Evolutionary conservation across 2,113 vertebrate genomes (phyloP).

Genomic region (Carassius gibelio): DNA sequence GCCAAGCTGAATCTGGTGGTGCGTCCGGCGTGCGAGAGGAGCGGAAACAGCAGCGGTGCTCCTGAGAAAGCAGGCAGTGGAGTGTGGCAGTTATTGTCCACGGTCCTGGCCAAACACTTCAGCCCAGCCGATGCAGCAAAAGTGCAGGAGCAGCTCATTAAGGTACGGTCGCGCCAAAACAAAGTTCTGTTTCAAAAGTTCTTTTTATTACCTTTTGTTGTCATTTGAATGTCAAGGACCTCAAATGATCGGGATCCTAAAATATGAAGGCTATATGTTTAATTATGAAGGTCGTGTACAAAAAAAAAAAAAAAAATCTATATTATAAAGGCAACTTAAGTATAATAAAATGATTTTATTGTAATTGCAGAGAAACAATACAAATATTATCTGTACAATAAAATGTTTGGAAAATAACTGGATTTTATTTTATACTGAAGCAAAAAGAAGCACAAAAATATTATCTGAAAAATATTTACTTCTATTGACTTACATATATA

Average conservation of each 20-base stretch:
- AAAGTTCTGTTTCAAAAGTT: not conserved
- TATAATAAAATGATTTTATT: not conserved
- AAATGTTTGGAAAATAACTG: too few relatives aligned
- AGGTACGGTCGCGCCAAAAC: slow-evolving; percentile 70
- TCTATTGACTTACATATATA: not conserved
- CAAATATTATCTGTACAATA: not conserved
- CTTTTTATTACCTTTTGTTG: not conserved
- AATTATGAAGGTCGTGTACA: too few relatives aligned
- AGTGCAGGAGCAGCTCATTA: slow-evolving; percentile 87
- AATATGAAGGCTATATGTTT: too few relatives aligned
- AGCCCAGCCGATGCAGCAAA: slow-evolving; percentile 84
- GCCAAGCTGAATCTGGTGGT: slow-evolving; percentile 90
- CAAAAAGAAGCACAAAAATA: too few relatives aligned
- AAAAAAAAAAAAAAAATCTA: too few relatives aligned
- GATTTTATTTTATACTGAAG: too few relatives aligned
- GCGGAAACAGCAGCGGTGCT: slow-evolving; percentile 53
- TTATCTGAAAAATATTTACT: too few relatives aligned
- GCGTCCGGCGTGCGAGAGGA: slow-evolving; percentile 82
- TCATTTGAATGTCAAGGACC: not conserved
- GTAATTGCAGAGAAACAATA: not conserved
- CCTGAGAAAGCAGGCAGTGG: slow-evolving; percentile 39
- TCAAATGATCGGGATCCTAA: not conserved
- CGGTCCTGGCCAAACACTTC: slow-evolving; percentile 83
- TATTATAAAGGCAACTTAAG: not conserved
- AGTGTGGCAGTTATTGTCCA: slow-evolving; percentile 82